Evolutionary conservation across 2,888 invertebrate genomes (phyloP).

Genomic region (Agrochola macilenta): DNA sequence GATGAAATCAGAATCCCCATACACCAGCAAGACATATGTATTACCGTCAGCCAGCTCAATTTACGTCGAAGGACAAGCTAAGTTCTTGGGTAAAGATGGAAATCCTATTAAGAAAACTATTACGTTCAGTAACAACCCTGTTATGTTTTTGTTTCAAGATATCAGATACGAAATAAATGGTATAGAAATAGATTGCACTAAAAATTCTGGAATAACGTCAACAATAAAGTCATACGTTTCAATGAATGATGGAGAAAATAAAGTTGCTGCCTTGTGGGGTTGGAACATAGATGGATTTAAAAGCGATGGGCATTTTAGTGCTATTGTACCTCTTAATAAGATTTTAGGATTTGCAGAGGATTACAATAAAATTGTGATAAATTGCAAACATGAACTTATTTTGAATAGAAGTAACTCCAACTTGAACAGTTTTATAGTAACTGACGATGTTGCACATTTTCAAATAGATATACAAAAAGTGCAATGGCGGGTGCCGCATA

Average conservation of each 20-base stretch:
- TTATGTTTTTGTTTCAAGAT: too few species aligned
- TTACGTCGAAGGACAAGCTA: too few species aligned
- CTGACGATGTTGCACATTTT: background rate
- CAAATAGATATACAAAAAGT: background rate
- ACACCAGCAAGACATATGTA: too few species aligned
- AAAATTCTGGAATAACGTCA: too few species aligned
- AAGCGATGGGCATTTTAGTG: background rate
- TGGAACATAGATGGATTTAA: background rate
- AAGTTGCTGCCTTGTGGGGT: background rate
- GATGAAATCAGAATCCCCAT: too few species aligned
- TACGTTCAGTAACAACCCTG: too few species aligned
- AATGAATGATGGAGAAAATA: slow-evolving; percentile 9
- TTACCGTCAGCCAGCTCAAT: too few species aligned
- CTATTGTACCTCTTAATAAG: background rate
- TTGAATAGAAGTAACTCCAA: background rate
- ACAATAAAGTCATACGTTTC: too few species aligned
- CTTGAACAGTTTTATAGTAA: background rate
- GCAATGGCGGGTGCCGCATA: background rate
- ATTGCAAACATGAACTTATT: background rate
- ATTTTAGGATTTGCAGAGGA: background rate
- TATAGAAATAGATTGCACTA: too few species aligned
- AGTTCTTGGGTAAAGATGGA: too few species aligned
- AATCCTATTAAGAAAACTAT: too few species aligned
- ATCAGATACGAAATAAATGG: too few species aligned
- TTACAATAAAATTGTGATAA: background rate